Conservation (phyloP, 2,113 vertebrate species). For the Thalassoma bifasciatum region DNA sequence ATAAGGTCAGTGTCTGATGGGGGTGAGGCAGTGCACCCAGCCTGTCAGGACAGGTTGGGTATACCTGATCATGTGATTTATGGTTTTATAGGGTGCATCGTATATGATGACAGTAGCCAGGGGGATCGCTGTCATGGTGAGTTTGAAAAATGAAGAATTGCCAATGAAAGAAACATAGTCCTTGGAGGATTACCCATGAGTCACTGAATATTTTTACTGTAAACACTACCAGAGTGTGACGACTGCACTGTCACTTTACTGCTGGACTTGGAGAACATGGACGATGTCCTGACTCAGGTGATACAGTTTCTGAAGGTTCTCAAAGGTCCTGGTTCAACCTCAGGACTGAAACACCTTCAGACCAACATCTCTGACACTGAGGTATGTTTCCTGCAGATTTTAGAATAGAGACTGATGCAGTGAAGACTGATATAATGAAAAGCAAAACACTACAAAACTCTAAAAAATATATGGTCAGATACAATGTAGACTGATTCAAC, state of each 20-base stretch:
- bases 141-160: not conserved
- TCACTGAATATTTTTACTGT: too few species aligned
- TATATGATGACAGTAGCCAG: constrained; percentile 21
- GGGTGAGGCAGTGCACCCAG: constrained; percentile 83
- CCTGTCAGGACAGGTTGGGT: constrained; percentile 28
- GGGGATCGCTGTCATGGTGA: constrained; percentile 49
- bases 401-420: too few species aligned
- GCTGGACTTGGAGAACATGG: constrained; percentile 78
- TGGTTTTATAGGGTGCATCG: constrained; percentile 49
- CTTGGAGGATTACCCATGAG: too few species aligned
- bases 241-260: constrained; percentile 84
- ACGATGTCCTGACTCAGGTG: constrained; percentile 72
- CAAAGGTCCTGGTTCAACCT: constrained; percentile 42
- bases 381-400: constrained; percentile 67
- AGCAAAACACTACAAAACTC: too few species aligned
- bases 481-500: too few species aligned
- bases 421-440: too few species aligned
- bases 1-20: too few species aligned
- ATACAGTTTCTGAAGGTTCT: constrained; percentile 78
- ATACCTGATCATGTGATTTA: not conserved
- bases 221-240: constrained; percentile 81
- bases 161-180: too few species aligned
- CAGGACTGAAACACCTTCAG: constrained; percentile 80
- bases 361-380: constrained; percentile 77
- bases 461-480: too few species aligned